These are phyloP conservation scores for Zosterops pallidus DNA, from an alignment of 2,113 vertebrate genomes.

Conservation along the genomic window DNA sequence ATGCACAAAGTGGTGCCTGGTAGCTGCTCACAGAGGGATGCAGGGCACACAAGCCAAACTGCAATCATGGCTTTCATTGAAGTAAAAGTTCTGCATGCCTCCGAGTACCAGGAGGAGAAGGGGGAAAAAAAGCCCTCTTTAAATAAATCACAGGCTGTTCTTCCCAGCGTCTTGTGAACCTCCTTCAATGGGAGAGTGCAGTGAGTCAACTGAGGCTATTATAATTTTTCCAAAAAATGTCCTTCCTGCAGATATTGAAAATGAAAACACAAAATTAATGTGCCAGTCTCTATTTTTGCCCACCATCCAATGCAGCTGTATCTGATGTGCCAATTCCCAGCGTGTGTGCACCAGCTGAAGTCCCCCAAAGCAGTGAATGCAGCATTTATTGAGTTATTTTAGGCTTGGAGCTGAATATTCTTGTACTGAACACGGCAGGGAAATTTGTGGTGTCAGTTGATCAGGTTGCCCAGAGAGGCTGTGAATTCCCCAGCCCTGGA, in stretches of 20 bases:
- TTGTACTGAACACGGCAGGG: accelerated
- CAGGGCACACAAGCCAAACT: neutral
- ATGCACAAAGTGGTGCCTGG: neutral
- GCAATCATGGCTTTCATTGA: neutral
- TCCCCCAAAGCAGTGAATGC: neutral
- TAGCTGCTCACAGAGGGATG: neutral
- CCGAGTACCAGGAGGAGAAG: neutral
- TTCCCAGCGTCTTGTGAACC: accelerated
- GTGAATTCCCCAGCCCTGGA: neutral
- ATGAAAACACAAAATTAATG: neutral
- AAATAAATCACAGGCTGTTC: neutral
- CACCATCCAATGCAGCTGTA: neutral
- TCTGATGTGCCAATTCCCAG: neutral
- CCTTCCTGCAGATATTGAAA: neutral
- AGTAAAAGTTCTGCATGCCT: neutral
- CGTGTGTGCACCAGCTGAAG: accelerated
- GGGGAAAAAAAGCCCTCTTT: neutral
- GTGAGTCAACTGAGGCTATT: neutral
- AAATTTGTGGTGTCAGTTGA: neutral
- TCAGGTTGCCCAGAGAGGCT: neutral
- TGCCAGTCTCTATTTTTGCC: neutral
- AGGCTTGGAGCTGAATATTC: neutral
- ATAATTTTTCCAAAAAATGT: neutral
- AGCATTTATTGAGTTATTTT: neutral
- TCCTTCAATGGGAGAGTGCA: neutral